These are phyloP conservation scores for Monarcha castaneiventris DNA, from an alignment of 2,113 vertebrate genomes.

Conservation along the genomic window DNA sequence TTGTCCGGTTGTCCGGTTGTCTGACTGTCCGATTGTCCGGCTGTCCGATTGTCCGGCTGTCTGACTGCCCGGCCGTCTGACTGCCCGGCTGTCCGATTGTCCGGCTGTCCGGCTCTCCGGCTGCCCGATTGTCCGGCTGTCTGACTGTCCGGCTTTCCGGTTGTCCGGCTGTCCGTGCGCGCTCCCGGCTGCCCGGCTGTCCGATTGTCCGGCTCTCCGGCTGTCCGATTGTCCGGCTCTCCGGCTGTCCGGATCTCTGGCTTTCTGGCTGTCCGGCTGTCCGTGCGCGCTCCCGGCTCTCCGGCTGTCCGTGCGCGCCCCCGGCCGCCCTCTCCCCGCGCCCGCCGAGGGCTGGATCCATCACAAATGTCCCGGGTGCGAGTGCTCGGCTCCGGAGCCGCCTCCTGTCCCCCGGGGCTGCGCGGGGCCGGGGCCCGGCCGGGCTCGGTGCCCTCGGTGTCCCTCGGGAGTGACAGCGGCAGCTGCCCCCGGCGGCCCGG, in stretches of 20 bases:
- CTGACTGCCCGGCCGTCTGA: too few species aligned
- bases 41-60: not conserved
- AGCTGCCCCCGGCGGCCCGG: not conserved
- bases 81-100: too few species aligned
- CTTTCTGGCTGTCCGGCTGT: not conserved
- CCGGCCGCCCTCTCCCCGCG: not conserved
- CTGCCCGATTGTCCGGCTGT: too few species aligned
- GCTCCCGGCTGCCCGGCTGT: too few species aligned
- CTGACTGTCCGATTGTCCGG: not conserved
- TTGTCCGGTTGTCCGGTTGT: not conserved
- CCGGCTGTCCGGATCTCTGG: not conserved
- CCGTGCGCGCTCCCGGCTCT: too few species aligned
- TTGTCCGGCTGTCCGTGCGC: too few species aligned
- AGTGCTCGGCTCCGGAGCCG: not conserved
- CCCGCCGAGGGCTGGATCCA: fast-evolving
- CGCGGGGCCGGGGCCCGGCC: not conserved
- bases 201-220: too few species aligned
- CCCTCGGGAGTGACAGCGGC: not conserved
- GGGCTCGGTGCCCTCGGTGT: not conserved
- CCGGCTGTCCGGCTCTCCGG: too few species aligned
- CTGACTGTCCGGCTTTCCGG: not conserved
- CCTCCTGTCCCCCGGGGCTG: not conserved
- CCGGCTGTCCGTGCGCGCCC: not conserved
- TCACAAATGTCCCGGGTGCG: fast-evolving
- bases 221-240: too few species aligned